Base-by-base conservation (phyloP, 2,113 vertebrate species). In the Leptosomus discolor region DNA sequence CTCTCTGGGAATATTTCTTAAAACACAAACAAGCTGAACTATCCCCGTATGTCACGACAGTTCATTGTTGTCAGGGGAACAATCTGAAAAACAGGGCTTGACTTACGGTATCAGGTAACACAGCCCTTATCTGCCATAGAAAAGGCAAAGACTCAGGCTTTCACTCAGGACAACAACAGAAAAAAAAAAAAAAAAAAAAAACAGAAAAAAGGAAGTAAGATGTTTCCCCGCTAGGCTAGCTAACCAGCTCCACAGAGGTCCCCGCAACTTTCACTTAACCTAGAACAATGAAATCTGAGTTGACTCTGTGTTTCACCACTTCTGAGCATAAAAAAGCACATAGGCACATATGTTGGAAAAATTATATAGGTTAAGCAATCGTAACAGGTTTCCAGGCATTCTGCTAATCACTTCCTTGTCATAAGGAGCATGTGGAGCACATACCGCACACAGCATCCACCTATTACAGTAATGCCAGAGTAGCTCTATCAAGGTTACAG, bases 391-490 rank as follows among this genome's bases (percentile, higher is more conserved):
- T 95, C 95, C 69, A 92, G 75, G 92, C 65, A 50, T 85, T 78
- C 48, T 92, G 92, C 61, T 93, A 85, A 94, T 76, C 61, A 46
- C 74, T 95, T 97, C 92, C 88, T 90, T 65, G 54, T 88, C 65
- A 36, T 20, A 58, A 87, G 74, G 61, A 36, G n/a, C 10, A 37
- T 22, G 48, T 63, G 61, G 53, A 60, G n/a, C 43, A 41, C 19
- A 51, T 12, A 75, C 48, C 1, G 4, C 73, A 53, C 53, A 63
- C 41, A 85, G 89, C 83, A 91, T 20, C 86, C 81, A 89, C 87
- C 80, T 64, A 71, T 89, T 65, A 73, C 45, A 65, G 80, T 54
- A 94, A 60, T 16, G 58, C 53, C 70, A 68, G 34, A 32, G 80
- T 36, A 74, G 60, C 36, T 60, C 70, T 39, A 2, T 3, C 3